These are phyloP conservation scores for Turritopsis rubra DNA, from an alignment of 30 jellyfish, hydroid and myxozoan genomes.

Conservation along the genomic window DNA sequence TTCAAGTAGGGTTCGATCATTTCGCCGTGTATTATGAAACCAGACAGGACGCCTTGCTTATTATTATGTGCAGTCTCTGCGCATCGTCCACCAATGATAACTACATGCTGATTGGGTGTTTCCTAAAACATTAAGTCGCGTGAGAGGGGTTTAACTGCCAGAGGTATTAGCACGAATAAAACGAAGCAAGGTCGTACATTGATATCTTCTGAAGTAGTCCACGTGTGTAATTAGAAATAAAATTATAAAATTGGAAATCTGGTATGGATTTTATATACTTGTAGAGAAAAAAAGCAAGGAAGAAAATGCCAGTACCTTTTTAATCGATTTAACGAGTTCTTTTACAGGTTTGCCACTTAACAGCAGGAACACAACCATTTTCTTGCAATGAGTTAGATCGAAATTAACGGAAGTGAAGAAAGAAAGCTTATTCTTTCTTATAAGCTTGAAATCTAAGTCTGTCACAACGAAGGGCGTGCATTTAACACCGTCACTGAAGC, in stretches of 20 bases:
- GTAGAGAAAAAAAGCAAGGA: too few species aligned
- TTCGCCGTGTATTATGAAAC: constrained; percentile 9
- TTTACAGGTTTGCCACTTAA: background rate
- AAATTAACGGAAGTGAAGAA: constrained; percentile 1
- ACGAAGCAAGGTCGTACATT: too few species aligned
- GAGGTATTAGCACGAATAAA: too few species aligned
- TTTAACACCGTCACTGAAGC: background rate
- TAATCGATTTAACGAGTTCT: constrained; percentile 3
- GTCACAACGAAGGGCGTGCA: background rate
- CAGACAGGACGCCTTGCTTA: background rate
- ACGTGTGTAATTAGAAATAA: too few species aligned
- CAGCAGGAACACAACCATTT: background rate
- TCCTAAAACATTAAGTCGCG: background rate
- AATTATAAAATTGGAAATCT: too few species aligned
- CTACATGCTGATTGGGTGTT: background rate
- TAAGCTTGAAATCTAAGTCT: background rate
- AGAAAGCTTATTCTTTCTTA: background rate
- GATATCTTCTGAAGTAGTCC: too few species aligned
- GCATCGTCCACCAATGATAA: constrained; percentile 5
- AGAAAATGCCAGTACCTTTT: background rate
- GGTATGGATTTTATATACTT: too few species aligned
- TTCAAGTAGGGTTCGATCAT: background rate
- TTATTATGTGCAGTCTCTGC: background rate
- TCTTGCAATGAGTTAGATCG: background rate
- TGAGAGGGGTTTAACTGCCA: background rate